phyloP scores from a whole-genome alignment of 2,888 invertebrate species.

The Drymonia ruficornis region DNA sequence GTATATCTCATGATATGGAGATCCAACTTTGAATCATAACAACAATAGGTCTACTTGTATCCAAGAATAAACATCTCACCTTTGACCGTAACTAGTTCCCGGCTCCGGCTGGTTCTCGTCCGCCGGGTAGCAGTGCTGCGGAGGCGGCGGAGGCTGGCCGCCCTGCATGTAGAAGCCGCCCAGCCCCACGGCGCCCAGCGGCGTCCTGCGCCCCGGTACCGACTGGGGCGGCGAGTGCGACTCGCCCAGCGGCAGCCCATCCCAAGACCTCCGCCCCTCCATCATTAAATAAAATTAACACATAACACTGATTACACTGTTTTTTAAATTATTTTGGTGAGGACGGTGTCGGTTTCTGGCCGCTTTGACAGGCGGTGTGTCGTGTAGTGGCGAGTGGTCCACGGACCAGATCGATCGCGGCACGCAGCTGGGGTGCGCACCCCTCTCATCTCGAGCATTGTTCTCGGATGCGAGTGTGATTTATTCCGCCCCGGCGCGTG shows the following conservation, averaged over 20 bases:
- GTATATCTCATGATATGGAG: too few relatives aligned
- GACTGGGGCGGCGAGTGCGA: constrained; percentile 84
- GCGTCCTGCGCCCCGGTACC: constrained; percentile 89
- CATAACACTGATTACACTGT: constrained; percentile 56
- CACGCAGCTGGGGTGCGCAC: constrained; percentile 84
- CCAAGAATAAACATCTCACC: constrained; percentile 51
- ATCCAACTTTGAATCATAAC: too few relatives aligned
- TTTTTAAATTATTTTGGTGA: constrained; percentile 26
- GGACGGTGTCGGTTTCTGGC: constrained; percentile 47
- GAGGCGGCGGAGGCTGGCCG: constrained; percentile 79
- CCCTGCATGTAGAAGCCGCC: constrained; percentile 95
- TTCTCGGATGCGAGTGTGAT: constrained; percentile 76
- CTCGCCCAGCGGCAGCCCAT: constrained; percentile 77
- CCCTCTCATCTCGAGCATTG: constrained; percentile 80
- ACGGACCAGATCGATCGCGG: constrained; percentile 71
- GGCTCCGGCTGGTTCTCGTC: constrained; percentile 93
- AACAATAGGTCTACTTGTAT: neutral
- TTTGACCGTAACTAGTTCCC: constrained; percentile 81
- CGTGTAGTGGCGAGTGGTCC: constrained; percentile 67
- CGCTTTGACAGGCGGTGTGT: constrained; percentile 70
- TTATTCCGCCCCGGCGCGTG: constrained; percentile 61
- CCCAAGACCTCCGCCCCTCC: constrained; percentile 81
- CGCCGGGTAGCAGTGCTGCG: constrained; percentile 85
- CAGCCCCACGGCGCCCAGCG: constrained; percentile 92
- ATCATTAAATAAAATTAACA: constrained; percentile 61